A percentile compares a stretch with the other conserved stretches of the same genome.
Conservation (phyloP, 2,113 vertebrate species). For the Corapipo altera region DNA sequence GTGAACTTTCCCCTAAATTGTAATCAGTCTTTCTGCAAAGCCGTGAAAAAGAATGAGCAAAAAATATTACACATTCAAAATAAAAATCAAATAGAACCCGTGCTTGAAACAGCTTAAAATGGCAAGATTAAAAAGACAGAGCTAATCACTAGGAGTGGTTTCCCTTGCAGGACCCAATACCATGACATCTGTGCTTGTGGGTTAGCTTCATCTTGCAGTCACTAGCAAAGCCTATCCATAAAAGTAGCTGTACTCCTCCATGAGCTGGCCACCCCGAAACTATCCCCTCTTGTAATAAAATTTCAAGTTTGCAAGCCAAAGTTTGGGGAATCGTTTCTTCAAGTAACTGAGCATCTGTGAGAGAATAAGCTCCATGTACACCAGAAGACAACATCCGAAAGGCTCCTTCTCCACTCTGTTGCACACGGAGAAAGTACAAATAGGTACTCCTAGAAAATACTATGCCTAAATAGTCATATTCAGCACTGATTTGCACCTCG, state of each 20-base stretch:
- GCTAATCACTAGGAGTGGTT: neutral
- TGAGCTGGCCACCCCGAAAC: neutral
- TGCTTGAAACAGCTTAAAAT: neutral
- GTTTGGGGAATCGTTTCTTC: neutral
- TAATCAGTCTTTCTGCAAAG: neutral
- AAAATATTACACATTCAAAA: neutral
- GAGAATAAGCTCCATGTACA: neutral
- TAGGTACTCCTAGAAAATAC: neutral
- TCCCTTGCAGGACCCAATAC: neutral
- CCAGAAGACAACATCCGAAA: neutral
- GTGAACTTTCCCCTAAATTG: neutral
- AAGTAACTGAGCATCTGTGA: accelerated
- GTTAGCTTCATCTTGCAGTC: neutral
- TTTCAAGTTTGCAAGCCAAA: neutral
- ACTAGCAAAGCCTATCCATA: neutral
- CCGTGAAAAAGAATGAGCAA: neutral
- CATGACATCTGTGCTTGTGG: neutral
- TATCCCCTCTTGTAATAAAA: neutral
- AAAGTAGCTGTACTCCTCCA: neutral
- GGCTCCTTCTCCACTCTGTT: neutral
- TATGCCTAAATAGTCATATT: neutral
- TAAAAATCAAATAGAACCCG: neutral
- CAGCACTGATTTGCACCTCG: neutral
- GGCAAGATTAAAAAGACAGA: neutral
- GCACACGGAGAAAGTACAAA: neutral